Conservation (phyloP, 2,113 vertebrate species). For the Nothocercus julius region DNA sequence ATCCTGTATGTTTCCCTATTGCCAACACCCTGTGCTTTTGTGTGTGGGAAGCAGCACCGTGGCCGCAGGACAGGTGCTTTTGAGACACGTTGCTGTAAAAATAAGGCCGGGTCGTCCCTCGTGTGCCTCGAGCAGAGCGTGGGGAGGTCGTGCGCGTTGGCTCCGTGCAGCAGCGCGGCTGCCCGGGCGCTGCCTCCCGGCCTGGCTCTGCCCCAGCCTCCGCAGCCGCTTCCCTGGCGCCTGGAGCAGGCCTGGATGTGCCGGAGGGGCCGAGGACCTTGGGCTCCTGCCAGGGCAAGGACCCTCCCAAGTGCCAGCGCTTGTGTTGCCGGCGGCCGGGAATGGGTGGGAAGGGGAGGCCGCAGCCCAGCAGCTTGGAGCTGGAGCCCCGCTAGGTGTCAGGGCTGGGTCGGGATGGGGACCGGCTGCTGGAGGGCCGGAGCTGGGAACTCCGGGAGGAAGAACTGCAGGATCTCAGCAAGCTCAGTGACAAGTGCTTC, state of each 20-base stretch:
- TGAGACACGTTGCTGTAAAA: not conserved
- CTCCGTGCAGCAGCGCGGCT: not conserved
- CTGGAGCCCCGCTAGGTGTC: not conserved
- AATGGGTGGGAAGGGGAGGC: not conserved
- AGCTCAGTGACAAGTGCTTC: not conserved
- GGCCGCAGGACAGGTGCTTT: rapidly evolving
- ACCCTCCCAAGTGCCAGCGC: rapidly evolving
- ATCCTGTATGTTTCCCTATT: rapidly evolving
- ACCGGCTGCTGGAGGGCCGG: not conserved
- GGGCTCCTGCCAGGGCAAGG: not conserved
- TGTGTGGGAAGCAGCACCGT: not conserved
- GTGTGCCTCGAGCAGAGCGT: not conserved
- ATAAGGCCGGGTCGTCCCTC: not conserved
- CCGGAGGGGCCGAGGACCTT: not conserved
- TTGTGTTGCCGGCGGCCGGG: not conserved
- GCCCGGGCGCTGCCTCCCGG: rapidly evolving
- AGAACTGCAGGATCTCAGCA: rapidly evolving
- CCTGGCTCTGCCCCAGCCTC: not conserved
- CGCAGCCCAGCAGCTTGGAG: rapidly evolving
- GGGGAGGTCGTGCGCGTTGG: rapidly evolving
- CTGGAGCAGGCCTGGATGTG: not conserved
- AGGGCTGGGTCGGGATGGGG: not conserved
- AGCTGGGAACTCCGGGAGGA: rapidly evolving
- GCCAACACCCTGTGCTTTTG: not conserved
- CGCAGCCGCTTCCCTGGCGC: too few relatives aligned